A percentile compares a stretch with the other conserved stretches of the same genome.
Conservation (phyloP, 1,140 invertebrate species). For the Acromyrmex charruanus region DNA sequence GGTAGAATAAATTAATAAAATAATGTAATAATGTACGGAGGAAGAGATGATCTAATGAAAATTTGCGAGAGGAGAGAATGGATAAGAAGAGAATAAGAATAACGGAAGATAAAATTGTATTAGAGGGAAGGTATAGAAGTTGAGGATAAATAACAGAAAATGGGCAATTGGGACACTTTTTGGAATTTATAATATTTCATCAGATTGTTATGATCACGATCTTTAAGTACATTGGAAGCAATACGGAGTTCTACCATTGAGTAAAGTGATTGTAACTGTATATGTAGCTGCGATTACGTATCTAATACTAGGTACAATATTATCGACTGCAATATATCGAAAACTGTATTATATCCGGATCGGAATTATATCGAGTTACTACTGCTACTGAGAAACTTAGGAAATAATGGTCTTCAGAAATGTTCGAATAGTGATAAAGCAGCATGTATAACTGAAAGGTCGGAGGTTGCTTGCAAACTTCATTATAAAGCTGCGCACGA, state of each 20-base stretch:
- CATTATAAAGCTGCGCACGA: constrained; percentile 64
- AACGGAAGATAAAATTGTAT: neutral
- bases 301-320: constrained; percentile 53
- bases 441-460: constrained; percentile 62
- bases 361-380: constrained; percentile 64
- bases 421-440: constrained; percentile 71
- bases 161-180: constrained; percentile 25
- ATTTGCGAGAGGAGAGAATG: too few species aligned
- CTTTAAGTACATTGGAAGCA: constrained; percentile 43
- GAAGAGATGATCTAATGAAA: neutral
- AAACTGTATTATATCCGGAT: constrained; percentile 65
- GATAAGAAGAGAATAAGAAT: neutral
- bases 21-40: neutral
- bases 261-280: constrained; percentile 14
- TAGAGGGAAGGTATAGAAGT: neutral
- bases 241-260: constrained; percentile 13
- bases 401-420: constrained; percentile 73
- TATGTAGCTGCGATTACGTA: constrained; percentile 31
- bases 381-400: constrained; percentile 51
- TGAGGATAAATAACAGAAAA: neutral
- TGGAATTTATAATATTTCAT: constrained; percentile 28
- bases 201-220: constrained; percentile 13
- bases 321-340: constrained; percentile 71
- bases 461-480: constrained; percentile 69
- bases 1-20: neutral